Percentiles rank a stretch among this genome's conserved stretches.
Evolutionary conservation across 2,797 vertebrate genomes (phyloP).

Genomic region (Macropodus opercularis): DNA sequence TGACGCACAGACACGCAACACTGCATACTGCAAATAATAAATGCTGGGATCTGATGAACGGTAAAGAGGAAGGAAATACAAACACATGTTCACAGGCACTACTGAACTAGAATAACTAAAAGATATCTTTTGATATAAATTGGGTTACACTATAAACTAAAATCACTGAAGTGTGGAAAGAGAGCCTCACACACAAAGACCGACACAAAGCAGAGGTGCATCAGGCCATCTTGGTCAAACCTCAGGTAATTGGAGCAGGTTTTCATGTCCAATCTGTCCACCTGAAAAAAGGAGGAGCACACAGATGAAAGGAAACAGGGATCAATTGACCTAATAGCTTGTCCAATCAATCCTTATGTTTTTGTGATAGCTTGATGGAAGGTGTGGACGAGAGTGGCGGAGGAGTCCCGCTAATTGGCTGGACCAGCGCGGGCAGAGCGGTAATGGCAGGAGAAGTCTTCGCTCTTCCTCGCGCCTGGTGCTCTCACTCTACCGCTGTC

Average conservation of each 20-base stretch:
- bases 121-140: slow-evolving; percentile 14
- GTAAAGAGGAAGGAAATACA: slow-evolving; percentile 3
- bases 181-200: neutral
- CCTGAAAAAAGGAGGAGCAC: slow-evolving; percentile 59
- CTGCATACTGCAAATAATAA: neutral
- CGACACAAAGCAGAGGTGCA: slow-evolving; percentile 26
- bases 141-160: slow-evolving; percentile 12
- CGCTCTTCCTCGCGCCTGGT: slow-evolving; percentile 59
- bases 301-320: slow-evolving; percentile 71
- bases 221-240: slow-evolving; percentile 35
- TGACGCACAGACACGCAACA: neutral
- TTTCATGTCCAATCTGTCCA: slow-evolving; percentile 54
- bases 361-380: slow-evolving; percentile 68
- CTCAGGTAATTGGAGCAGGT: slow-evolving; percentile 59
- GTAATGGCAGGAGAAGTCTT: slow-evolving; percentile 61
- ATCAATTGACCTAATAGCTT: slow-evolving; percentile 80
- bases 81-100: neutral
- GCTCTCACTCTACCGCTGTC: slow-evolving; percentile 50
- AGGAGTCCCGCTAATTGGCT: slow-evolving; percentile 72
- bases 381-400: slow-evolving; percentile 25
- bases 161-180: slow-evolving; percentile 3
- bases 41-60: neutral
- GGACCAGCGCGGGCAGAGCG: slow-evolving; percentile 36
- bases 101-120: slow-evolving; percentile 6
- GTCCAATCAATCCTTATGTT: slow-evolving; percentile 76